phyloP scores from a whole-genome alignment of 2,888 invertebrate species.

The Erannis defoliaria region DNA sequence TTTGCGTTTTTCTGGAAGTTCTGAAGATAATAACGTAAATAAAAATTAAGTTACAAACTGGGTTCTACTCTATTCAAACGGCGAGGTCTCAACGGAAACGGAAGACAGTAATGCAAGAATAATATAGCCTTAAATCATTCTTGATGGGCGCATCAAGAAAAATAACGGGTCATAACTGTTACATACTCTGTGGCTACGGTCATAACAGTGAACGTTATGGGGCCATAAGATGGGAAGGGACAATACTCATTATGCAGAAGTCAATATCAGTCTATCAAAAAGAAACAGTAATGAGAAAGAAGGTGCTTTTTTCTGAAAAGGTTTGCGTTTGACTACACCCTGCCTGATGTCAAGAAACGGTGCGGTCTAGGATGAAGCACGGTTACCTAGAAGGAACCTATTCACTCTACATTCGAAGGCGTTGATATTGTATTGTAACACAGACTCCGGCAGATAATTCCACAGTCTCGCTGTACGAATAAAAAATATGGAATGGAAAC shows the following conservation, averaged over 20 bases:
- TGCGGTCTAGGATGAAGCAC: no score
- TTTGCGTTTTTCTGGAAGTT: neutral
- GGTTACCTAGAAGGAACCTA: no score
- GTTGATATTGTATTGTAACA: no score
- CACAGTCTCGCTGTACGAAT: no score
- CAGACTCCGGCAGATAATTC: no score
- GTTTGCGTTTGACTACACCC: no score
- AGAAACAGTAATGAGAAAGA: neutral
- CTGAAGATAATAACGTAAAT: neutral
- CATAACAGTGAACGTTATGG: conserved; percentile 28
- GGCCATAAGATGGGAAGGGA: conserved; percentile 20
- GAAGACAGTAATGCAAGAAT: conserved; percentile 27
- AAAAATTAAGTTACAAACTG: neutral
- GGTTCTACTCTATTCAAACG: conserved; percentile 1
- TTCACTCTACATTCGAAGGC: no score
- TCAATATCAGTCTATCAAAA: conserved; percentile 8
- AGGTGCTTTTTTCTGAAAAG: no score
- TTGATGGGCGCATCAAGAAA: conserved; percentile 28
- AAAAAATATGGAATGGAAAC: no score
- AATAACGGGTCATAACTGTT: conserved; percentile 25
- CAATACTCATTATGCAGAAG: conserved; percentile 29
- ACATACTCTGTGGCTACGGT: conserved; percentile 15
- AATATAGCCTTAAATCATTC: conserved; percentile 29
- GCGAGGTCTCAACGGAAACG: conserved; percentile 7
- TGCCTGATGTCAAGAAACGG: no score